These are phyloP conservation scores for Chelonus formosanus DNA, from an alignment of 2,888 invertebrate genomes.

Conservation along the genomic window DNA sequence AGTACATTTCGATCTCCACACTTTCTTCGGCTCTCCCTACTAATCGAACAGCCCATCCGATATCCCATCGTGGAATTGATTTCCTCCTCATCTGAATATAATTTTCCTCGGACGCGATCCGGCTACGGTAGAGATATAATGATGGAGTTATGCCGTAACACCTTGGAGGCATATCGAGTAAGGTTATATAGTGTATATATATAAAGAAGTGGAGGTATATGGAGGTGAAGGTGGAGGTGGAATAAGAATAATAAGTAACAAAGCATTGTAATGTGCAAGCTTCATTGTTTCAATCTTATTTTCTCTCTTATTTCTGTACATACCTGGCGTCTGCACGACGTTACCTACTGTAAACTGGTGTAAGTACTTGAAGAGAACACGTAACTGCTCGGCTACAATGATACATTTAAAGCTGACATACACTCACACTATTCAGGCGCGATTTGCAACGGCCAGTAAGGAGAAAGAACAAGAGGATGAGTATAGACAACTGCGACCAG, in stretches of 20 bases:
- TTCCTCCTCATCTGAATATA: slow-evolving; percentile 62
- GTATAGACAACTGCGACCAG: slow-evolving; percentile 16
- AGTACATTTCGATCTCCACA: slow-evolving; percentile 29
- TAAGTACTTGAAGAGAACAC: slow-evolving; percentile 26
- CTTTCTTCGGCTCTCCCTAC: slow-evolving; percentile 33
- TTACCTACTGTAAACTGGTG: slow-evolving; percentile 44
- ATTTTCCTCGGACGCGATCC: slow-evolving; percentile 58
- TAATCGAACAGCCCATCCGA: slow-evolving; percentile 44
- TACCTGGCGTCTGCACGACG: slow-evolving; percentile 13
- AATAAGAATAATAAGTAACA: slow-evolving; percentile 1
- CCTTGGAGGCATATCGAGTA: slow-evolving; percentile 53
- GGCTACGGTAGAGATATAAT: slow-evolving; percentile 53
- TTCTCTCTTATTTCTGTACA: slow-evolving; percentile 10
- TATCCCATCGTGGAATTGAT: slow-evolving; percentile 59
- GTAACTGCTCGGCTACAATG: neutral
- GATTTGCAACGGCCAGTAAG: slow-evolving; percentile 42
- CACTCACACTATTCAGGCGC: slow-evolving; percentile 36
- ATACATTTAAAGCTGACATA: slow-evolving; percentile 21
- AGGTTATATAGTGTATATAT: neutral
- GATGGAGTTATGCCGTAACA: slow-evolving; percentile 59
- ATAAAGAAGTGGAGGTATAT: too few relatives aligned
- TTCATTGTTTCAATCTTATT: slow-evolving; percentile 22
- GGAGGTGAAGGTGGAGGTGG: neutral
- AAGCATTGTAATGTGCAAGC: neutral
- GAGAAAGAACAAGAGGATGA: slow-evolving; percentile 23